These are phyloP conservation scores for Monomorium pharaonis DNA, from an alignment of 1,140 invertebrate genomes.

Conservation along the genomic window DNA sequence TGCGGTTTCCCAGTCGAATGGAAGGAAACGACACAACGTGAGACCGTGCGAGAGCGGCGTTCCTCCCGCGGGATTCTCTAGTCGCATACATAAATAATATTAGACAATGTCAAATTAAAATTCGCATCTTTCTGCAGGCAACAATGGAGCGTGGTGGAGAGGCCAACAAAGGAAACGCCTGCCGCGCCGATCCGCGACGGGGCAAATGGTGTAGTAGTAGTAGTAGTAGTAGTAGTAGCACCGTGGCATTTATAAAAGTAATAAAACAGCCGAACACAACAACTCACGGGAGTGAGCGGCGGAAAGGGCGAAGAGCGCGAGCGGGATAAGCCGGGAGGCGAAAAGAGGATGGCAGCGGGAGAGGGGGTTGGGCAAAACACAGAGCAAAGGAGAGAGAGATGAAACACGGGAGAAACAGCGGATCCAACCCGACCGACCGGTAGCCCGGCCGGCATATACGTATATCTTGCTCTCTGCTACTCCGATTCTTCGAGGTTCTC, in stretches of 20 bases:
- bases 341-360: slow-evolving; percentile 51
- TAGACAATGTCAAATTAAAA: slow-evolving; percentile 82
- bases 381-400: slow-evolving; percentile 76
- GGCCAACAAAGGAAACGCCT: slow-evolving; percentile 79
- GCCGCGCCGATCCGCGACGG: slow-evolving; percentile 58
- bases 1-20: slow-evolving; percentile 52
- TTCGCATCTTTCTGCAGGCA: slow-evolving; percentile 75
- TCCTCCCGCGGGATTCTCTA: slow-evolving; percentile 49
- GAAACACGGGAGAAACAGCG: slow-evolving; percentile 79
- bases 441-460: slow-evolving; percentile 76
- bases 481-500: slow-evolving; percentile 81
- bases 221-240: slow-evolving; percentile 53
- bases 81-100: slow-evolving; percentile 78
- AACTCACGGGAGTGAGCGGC: slow-evolving; percentile 71
- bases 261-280: slow-evolving; percentile 81
- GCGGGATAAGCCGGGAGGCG: slow-evolving; percentile 58
- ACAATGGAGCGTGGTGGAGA: slow-evolving; percentile 74
- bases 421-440: slow-evolving; percentile 83
- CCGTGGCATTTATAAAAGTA: slow-evolving; percentile 78
- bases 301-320: slow-evolving; percentile 63
- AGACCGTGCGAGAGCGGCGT: slow-evolving; percentile 17
- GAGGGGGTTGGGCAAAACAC: slow-evolving; percentile 71
- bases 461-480: slow-evolving; percentile 81
- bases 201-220: slow-evolving; percentile 42
- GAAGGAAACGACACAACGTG: slow-evolving; percentile 53